phyloP scores from a whole-genome alignment of 92 coral and sea anemone species.

The Hydrozoanthus gracilis region DNA sequence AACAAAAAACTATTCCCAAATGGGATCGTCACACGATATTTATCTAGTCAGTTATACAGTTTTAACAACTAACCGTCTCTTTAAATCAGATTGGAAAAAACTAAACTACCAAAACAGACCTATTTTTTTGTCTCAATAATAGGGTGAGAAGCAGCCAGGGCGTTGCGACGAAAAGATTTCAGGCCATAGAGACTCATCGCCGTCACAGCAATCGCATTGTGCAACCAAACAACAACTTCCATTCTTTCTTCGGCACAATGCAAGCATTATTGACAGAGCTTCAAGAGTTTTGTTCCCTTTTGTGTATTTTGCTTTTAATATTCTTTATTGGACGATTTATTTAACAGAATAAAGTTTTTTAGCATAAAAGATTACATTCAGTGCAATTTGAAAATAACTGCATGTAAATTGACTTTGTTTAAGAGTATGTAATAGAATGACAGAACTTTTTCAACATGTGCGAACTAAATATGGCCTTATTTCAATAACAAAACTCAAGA shows the following conservation, averaged over 20 bases:
- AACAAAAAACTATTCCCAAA: no score
- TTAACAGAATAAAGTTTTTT: background rate
- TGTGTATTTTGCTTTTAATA: slow-evolving; percentile 65
- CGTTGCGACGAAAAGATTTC: background rate
- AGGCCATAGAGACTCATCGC: background rate
- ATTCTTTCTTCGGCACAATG: slow-evolving; percentile 29
- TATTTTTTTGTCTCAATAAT: background rate
- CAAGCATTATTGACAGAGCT: slow-evolving; percentile 67
- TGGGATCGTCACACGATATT: background rate
- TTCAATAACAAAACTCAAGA: no score
- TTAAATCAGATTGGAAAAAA: background rate
- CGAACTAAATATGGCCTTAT: no score
- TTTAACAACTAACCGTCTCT: background rate
- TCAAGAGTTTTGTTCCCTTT: slow-evolving; percentile 72
- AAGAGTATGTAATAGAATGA: no score
- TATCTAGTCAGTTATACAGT: background rate
- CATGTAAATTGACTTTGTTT: no score
- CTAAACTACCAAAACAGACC: background rate
- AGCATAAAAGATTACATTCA: no score
- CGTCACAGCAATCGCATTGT: background rate
- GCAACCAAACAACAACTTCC: background rate
- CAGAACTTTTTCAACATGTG: no score
- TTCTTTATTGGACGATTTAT: slow-evolving; percentile 67
- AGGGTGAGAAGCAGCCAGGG: background rate
- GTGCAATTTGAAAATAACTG: no score